Conservation (phyloP, 2,113 vertebrate species). For the Eupsittula cactorum region DNA sequence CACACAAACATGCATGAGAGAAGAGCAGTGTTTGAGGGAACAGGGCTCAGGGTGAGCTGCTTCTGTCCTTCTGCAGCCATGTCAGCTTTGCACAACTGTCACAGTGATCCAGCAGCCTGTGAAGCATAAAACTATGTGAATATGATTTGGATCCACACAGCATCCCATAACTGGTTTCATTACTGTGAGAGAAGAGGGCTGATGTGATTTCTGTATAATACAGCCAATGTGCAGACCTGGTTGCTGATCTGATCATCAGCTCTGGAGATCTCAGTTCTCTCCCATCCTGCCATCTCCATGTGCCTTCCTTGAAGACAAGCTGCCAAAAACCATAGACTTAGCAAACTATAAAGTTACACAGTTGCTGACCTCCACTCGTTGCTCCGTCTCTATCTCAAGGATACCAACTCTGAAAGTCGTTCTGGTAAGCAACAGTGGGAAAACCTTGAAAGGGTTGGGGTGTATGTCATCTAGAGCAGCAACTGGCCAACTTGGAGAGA, state of each 20-base stretch:
- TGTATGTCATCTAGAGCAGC: background rate
- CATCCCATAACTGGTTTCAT: background rate
- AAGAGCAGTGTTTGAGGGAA: background rate
- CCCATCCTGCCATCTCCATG: background rate
- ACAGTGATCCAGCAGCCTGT: background rate
- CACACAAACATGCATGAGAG: background rate
- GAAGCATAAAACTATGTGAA: background rate
- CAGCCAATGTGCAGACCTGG: background rate
- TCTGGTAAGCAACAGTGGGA: background rate
- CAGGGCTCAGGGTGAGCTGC: background rate
- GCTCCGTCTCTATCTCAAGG: background rate
- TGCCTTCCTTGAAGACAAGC: background rate
- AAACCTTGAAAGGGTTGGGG: background rate
- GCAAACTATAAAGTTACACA: background rate
- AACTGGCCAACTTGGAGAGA: background rate
- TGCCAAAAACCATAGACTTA: background rate
- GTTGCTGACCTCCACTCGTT: background rate
- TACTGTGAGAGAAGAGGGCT: background rate
- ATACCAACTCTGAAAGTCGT: background rate
- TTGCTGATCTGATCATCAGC: background rate
- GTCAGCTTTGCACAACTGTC: background rate
- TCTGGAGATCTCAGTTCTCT: background rate
- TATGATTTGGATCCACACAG: background rate
- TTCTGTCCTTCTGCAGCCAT: background rate
- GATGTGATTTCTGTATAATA: background rate